Evolutionary conservation across 2,888 invertebrate genomes (phyloP).

Genomic region (Drosophila trichaetosa): DNA sequence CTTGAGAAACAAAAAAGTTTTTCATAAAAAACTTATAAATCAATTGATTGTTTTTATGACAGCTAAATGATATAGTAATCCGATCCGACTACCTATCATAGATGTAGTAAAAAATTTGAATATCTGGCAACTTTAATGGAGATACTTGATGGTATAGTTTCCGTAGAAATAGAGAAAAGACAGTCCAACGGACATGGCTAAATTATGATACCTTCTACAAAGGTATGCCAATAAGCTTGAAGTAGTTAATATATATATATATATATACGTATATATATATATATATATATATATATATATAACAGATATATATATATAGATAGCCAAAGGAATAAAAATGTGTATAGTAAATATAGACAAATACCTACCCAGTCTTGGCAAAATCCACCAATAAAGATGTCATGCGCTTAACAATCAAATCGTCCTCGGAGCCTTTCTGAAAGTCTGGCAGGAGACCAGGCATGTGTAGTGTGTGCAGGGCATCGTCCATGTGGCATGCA

Average conservation of each 20-base stretch:
- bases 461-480: slow-evolving; percentile 85
- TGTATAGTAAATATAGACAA: background rate
- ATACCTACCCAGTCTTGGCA: slow-evolving; percentile 85
- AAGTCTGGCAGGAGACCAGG: slow-evolving; percentile 82
- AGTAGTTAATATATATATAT: background rate
- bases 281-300: background rate
- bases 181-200: background rate
- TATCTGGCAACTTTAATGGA: background rate
- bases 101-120: background rate
- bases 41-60: background rate
- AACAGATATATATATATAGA: background rate
- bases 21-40: too few species aligned
- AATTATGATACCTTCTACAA: background rate
- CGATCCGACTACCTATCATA: background rate
- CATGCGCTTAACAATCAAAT: slow-evolving; percentile 80
- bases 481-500: slow-evolving; percentile 86
- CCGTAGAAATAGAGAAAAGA: too few species aligned
- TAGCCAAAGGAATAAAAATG: background rate
- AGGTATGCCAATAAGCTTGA: background rate
- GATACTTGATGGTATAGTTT: background rate
- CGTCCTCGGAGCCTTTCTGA: slow-evolving; percentile 75
- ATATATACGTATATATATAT: background rate
- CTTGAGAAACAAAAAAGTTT: too few species aligned
- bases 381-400: slow-evolving; percentile 85
- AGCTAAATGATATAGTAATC: background rate